Percentiles rank a stretch among this genome's conserved stretches.
These are phyloP conservation scores for Morbakka virulenta DNA, from an alignment of 30 jellyfish, hydroid and myxozoan species.

Conservation along the genomic window DNA sequence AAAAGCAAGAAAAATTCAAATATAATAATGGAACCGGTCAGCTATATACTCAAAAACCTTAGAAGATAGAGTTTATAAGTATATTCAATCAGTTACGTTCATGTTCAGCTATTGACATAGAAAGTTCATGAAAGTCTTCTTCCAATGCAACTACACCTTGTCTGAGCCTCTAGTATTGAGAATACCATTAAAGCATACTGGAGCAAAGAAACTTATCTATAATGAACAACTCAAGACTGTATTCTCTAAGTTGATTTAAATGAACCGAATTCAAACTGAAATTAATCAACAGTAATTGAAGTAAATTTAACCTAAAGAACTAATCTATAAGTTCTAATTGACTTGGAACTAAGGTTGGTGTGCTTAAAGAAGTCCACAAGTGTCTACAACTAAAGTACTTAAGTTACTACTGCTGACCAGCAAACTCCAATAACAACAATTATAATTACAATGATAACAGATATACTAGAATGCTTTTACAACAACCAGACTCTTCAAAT, in stretches of 20 bases:
- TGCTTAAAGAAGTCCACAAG: too few species aligned
- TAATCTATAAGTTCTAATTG: too few species aligned
- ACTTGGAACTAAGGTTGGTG: too few species aligned
- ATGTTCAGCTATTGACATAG: background rate
- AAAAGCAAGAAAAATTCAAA: too few species aligned
- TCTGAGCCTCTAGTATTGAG: background rate
- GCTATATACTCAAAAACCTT: background rate
- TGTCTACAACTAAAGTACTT: too few species aligned
- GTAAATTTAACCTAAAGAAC: too few species aligned
- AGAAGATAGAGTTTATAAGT: background rate
- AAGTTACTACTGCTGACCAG: background rate
- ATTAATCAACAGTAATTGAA: too few species aligned
- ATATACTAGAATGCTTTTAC: too few species aligned
- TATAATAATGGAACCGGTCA: background rate
- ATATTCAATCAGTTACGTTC: background rate
- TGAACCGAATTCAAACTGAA: background rate
- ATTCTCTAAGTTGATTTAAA: background rate
- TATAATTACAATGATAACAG: too few species aligned
- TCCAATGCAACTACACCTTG: background rate
- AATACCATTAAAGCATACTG: too few species aligned
- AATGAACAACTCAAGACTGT: background rate
- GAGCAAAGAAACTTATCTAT: background rate
- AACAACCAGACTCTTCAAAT: too few species aligned
- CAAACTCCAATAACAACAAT: background rate
- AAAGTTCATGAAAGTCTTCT: background rate